A percentile compares a stretch with the other conserved stretches of the same genome.
Evolutionary conservation across 2,113 vertebrate species (phyloP).

Genomic region (Caranx ignobilis): DNA sequence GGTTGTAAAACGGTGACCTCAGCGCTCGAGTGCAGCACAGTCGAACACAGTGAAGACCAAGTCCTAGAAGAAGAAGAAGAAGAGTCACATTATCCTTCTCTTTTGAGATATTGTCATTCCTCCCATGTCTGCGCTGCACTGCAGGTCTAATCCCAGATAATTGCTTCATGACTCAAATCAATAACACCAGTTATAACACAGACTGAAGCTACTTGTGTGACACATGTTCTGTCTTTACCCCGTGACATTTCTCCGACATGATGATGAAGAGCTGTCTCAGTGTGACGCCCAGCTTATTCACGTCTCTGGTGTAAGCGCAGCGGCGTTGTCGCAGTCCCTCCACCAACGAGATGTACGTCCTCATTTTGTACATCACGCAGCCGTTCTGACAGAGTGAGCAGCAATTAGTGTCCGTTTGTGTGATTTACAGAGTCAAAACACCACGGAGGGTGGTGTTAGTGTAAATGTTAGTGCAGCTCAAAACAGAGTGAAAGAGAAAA

Average conservation of each 20-base stretch:
- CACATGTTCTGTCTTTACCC: conserved; percentile 56
- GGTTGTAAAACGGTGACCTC: not conserved
- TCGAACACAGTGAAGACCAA: conserved; percentile 70
- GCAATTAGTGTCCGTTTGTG: conserved; percentile 46
- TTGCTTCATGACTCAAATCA: not conserved
- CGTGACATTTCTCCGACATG: conserved; percentile 73
- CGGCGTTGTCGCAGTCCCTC: conserved; percentile 59
- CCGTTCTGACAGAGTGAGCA: conserved; percentile 70
- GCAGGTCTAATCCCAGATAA: not conserved
- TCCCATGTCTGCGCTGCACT: not conserved
- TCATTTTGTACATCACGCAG: conserved; percentile 76
- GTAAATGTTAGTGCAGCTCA: not conserved
- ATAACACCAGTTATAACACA: too few species aligned
- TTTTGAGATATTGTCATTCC: not conserved
- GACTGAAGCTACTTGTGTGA: not conserved
- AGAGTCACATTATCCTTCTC: too few species aligned
- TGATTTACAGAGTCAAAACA: conserved; percentile 50
- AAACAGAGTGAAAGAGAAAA: not conserved
- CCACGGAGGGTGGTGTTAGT: conserved; percentile 20
- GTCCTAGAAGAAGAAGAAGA: conserved; percentile 56
- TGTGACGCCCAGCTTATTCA: conserved; percentile 45
- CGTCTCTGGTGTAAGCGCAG: conserved; percentile 68
- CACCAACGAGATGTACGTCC: conserved; percentile 67
- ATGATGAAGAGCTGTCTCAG: conserved; percentile 75
- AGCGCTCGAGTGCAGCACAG: conserved; percentile 68